phyloP scores from a whole-genome alignment of 2,888 invertebrate genomes.

The Mythimna loreyi region DNA sequence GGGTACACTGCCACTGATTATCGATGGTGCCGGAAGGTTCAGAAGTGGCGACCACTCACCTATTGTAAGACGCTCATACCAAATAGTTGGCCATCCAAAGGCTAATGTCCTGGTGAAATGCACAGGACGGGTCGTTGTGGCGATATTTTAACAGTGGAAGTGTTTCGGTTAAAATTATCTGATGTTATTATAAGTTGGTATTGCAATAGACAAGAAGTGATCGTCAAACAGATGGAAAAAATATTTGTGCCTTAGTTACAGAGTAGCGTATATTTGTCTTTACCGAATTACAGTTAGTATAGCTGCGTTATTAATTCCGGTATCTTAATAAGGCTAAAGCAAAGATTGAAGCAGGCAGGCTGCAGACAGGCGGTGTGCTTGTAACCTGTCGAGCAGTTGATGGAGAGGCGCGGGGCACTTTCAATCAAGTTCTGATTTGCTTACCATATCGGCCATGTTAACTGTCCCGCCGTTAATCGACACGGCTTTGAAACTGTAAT shows the following conservation, averaged over 20 bases:
- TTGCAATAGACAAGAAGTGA: too few species aligned
- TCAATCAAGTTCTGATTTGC: constrained; percentile 32
- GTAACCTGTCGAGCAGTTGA: constrained; percentile 25
- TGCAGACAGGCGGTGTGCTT: neutral
- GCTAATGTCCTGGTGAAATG: too few species aligned
- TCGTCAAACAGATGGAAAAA: too few species aligned
- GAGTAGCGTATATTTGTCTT: neutral
- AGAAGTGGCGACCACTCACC: too few species aligned
- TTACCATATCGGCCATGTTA: constrained; percentile 9
- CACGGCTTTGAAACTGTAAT: neutral
- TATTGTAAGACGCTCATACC: too few species aligned
- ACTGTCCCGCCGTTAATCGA: neutral
- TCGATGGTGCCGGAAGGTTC: too few species aligned
- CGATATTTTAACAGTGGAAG: too few species aligned
- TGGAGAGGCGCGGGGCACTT: constrained; percentile 16
- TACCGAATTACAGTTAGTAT: neutral
- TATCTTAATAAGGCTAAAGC: neutral
- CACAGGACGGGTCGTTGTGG: too few species aligned
- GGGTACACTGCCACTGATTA: too few species aligned
- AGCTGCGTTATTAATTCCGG: neutral
- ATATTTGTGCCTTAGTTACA: neutral
- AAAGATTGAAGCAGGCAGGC: neutral
- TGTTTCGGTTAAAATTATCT: too few species aligned
- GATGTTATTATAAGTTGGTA: too few species aligned
- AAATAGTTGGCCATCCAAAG: too few species aligned